Evolutionary conservation across 2,797 vertebrate genomes (phyloP), one percentile per base, ranked within the genome.

Genomic region (Mus caroli): DNA sequence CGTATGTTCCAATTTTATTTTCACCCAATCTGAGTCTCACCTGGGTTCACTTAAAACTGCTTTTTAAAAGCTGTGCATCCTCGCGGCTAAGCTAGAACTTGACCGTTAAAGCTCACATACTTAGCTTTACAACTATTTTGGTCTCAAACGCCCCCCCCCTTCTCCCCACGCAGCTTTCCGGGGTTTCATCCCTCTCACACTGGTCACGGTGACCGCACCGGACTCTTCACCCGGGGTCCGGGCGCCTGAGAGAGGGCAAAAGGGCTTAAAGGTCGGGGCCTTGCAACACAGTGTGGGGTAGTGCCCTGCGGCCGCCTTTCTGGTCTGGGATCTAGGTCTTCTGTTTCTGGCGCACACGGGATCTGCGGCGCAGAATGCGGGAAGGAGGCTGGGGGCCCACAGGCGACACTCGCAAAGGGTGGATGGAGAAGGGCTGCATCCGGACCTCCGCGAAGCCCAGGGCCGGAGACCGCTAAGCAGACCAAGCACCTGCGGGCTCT

Each of bases 221-320:
- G 34, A 56, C 8, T 28, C 31, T 28, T 7, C 43, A 60, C 13
- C 8, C 28, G 0, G 52, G 11, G 9, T 31, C 2, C 4, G 28
- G 52, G 26, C 2, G 9, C 52, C 37, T 0, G 15, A 4, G 50
- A 4, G 56, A 40, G 56, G 54, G 17, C 19, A 15, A 1, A 14
- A 15, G 43, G 24, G 28, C n/a, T 13, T 54, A 50, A 0, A 69
- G 37, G 12, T 4, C 7, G 8, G 2, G 31, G 60, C 54, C n/a
- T 56, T 0, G 22, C 37, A 0, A 31, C 11, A 10, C 28, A 14
- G 20, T 31, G 22, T 54, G 13, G 40, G 37, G 0, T 31, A 0
- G 62, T 19, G 82, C 60, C 11, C 3, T 0, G 67, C 10, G 7
- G 73, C 54, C 12, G 15, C 73, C 15, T 9, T 40, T 20, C 24